Base-by-base conservation (phyloP, 1,140 invertebrate genomes). In the Pseudomyrmex sp. region DNA sequence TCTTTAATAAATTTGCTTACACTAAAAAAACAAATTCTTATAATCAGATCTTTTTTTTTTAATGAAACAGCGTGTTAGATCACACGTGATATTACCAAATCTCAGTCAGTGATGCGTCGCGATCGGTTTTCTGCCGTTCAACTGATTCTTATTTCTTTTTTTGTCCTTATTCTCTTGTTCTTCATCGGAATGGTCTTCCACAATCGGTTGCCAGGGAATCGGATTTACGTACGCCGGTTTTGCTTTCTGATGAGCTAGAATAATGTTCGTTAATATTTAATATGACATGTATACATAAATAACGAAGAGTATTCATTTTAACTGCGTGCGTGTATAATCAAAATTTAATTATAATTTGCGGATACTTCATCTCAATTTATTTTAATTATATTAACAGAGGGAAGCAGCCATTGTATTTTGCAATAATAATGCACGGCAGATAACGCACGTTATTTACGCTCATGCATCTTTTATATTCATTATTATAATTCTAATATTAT, bases 151-250 rank as follows among this genome's bases (percentile, higher is more conserved):
- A 20, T 82, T 84, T 3, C 9, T 56, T 48, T 74, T 84, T 20
- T 85, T 56, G 15, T 44, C 52, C 18, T 72, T 20, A 58, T 70
- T 48, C 69, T 85, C 82, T 70, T 90, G 44, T 35, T 20, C 18
- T 58, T 89, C 85, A 3, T 90, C 85, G 3, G 76, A 20, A 8
- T 72, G 80, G 4, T 86, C 63, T 1, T 92, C 89, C 10, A 85
- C 62, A 4, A 94, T 77, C 56, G 82, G 65, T 65, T 92, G 89
- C 93, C 93, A 94, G 0, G 93, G 93, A 23, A 87, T 88, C 1
- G 93, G 93, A 88, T 94, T 94, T 8, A 93, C 84, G 26, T 92
- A 94, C 2, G 92, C 73, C 44, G 93, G 93, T 59, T 90, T 94
- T 0, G 91, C 93, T 73, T 90, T 91, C 35, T 94, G 91, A 87